phyloP scores from a whole-genome alignment of 2,113 vertebrate genomes.

The Scortum barcoo region DNA sequence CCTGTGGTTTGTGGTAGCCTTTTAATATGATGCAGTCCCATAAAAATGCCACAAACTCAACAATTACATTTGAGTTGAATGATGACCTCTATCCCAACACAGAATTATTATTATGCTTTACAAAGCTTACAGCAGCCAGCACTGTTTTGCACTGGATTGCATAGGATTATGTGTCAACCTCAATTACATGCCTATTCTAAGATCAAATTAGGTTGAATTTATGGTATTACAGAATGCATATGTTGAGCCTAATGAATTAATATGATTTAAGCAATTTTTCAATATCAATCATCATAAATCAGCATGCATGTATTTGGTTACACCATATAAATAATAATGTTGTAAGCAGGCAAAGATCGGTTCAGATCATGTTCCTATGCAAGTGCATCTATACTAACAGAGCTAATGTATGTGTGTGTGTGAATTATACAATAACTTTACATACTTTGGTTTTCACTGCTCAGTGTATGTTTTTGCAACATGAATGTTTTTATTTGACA shows the following conservation, averaged over 20 bases:
- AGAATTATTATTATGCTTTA: not conserved
- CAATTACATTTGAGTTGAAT: not conserved
- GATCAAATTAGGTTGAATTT: not conserved
- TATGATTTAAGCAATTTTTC: not conserved
- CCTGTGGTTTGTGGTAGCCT: not conserved
- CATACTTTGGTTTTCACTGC: not conserved
- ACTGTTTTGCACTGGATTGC: not conserved
- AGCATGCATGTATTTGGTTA: not conserved
- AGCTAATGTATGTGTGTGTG: not conserved
- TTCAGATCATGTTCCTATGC: not conserved
- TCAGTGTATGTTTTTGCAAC: not conserved
- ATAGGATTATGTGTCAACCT: not conserved
- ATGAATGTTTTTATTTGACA: not conserved
- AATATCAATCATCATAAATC: not conserved
- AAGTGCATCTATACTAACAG: not conserved
- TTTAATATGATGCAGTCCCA: not conserved
- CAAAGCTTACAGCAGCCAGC: not conserved
- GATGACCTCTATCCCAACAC: not conserved
- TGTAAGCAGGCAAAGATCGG: not conserved
- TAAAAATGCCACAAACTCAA: not conserved
- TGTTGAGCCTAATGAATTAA: not conserved
- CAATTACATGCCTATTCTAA: not conserved
- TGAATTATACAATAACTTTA: not conserved
- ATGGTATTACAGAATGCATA: not conserved
- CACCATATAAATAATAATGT: not conserved